phyloP scores from a whole-genome alignment of 2,888 invertebrate species.

The Meloe dianella region DNA sequence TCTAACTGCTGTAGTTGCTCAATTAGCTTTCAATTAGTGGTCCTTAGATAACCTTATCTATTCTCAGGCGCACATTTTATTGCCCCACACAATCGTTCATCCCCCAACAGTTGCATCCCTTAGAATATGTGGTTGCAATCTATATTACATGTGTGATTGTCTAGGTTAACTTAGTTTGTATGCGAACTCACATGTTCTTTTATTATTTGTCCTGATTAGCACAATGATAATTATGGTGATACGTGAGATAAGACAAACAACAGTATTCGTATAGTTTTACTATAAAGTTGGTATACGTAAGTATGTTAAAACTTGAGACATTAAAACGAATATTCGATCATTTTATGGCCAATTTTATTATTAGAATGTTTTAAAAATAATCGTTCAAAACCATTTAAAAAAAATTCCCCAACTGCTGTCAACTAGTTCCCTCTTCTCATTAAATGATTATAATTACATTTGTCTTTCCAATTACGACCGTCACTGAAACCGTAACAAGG shows the following conservation, averaged over 20 bases:
- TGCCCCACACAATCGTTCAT: constrained; percentile 28
- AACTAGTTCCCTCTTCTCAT: constrained; percentile 44
- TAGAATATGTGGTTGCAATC: constrained; percentile 34
- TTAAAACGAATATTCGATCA: background rate
- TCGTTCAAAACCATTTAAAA: background rate
- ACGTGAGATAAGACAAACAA: constrained; percentile 51
- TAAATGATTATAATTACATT: constrained; percentile 55
- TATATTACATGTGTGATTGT: constrained; percentile 35
- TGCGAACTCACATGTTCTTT: constrained; percentile 51
- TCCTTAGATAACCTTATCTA: constrained; percentile 58
- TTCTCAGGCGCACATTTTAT: constrained; percentile 52
- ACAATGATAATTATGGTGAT: constrained; percentile 52
- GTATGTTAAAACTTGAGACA: background rate
- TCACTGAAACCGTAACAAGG: constrained; percentile 48
- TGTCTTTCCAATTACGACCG: constrained; percentile 55
- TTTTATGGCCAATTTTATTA: background rate
- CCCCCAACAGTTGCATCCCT: constrained; percentile 31
- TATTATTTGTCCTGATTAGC: constrained; percentile 54
- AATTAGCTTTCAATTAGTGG: constrained; percentile 61
- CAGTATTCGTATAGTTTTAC: background rate
- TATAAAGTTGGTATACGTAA: background rate
- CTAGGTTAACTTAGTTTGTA: constrained; percentile 44
- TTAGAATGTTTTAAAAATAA: background rate
- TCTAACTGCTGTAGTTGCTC: constrained; percentile 58
- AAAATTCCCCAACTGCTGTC: background rate